Evolutionary conservation across 2,888 invertebrate genomes (phyloP), one percentile per base, ranked within the genome.

Genomic region (Scaptomyza flava): DNA sequence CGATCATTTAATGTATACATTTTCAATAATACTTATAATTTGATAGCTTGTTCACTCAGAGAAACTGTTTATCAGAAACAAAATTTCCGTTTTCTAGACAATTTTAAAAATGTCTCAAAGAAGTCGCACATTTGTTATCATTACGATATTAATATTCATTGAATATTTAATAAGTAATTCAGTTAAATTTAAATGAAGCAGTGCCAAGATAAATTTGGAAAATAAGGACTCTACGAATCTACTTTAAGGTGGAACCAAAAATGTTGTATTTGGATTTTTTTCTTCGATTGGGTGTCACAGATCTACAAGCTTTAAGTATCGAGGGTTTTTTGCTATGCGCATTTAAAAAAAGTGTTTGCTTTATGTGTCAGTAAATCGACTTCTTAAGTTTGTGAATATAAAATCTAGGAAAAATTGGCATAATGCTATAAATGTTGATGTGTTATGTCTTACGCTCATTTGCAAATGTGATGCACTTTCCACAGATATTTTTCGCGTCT

Each of bases 401-500:
- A 30, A 33, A 46, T n/a, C n/a, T 48, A 52, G 5, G 9, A n/a
- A 14, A 9, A 31, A 27, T 27, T 3, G 14, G 30, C 8, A 8
- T 12, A 23, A 23, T 20, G 11, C 30, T 47, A 52, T 9, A 33
- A 12, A 14, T 27, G 33, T 31, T 31, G 48, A 36, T 56, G 23
- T 51, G 17, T 41, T 7, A 27, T 41, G 17, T 54, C 91, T 92
- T 91, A 92, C 92, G 82, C 89, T 91, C 76, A 91, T 83, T 62
- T 91, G 87, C 73, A 90, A 85, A 70, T 91, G 90, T 57, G 90
- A 89, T 50, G 91, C 89, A 91, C 93, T 93, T 86, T 94, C 94
- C 60, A 93, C 93, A n/a, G 94, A 93, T 78, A 90, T 84, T 87
- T 94, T 94, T 74, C 93, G 92, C 20, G 93, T 92, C 80, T 93